Evolutionary conservation across 2,888 invertebrate species (phyloP), one percentile per base, ranked within the genome.

Genomic region (Lapara coniferarum): DNA sequence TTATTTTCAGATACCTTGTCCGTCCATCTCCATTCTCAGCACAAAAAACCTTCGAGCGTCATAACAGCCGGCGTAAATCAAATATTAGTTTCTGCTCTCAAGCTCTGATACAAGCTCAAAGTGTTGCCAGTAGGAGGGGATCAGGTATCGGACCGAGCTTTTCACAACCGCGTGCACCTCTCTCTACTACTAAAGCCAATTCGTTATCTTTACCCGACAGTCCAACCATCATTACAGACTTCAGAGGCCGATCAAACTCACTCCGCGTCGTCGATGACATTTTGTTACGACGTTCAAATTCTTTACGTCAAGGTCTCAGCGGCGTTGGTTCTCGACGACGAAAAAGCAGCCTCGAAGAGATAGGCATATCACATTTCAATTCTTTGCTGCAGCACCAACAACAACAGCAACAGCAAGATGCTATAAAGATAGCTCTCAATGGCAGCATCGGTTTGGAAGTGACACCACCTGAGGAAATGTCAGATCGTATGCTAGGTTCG

Each of bases 11-110:
- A 87, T 98, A 98, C 82, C 93, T 98, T 84, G 98, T 99, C 55
- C 95, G 98, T 13, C 99, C 99, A 0, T 98, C 98, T 84, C 98
- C 99, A 13, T 98, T 99, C 88, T 98, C 98, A 52, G 98, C 98
- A 37, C 98, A 98, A 90, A 98, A 98, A 92, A 98, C 98, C 0
- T 98, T 98, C 89, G 98, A 98, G 85, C 95, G 98, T 1, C 98
- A 98, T 91, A 98, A 98, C 89, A 98, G 97, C 73, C 94, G 98
- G 12, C 95, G 98, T 68, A 98, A 98, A 91, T 98, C 98, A 68
- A 98, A 98, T 92, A 98, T 98, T 81, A 98, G 97, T 85, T 97
- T 97, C 89, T 97, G 97, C 87, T 97, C 97, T 68, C 97, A 97
- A 85, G 96, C 96, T 37, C 89, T 97, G 72, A 95, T 97, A 73